A percentile compares a stretch with the other conserved stretches of the same genome.
phyloP scores from a whole-genome alignment of 2,113 vertebrate species.

The Enhydra lutris region DNA sequence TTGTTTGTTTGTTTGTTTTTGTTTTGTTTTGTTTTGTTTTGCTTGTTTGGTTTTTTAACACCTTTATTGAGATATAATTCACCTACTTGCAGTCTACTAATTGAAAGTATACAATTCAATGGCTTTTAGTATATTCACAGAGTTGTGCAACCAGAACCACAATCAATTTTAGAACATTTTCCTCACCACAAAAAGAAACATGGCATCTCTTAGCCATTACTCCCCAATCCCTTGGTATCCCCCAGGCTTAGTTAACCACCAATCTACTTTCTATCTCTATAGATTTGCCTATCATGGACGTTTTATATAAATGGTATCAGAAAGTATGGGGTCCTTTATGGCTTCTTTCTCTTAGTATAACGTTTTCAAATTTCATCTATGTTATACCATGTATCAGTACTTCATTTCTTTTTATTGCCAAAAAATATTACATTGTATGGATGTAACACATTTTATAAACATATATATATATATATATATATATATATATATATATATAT shows the following conservation, averaged over 20 bases:
- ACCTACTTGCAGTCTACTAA: neutral
- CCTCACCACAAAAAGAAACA: neutral
- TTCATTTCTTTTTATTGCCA: neutral
- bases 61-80: neutral
- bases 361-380: neutral
- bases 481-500: too few species aligned
- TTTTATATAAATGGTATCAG: neutral
- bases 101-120: neutral
- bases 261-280: neutral
- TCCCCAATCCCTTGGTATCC: neutral
- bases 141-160: neutral
- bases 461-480: too few species aligned
- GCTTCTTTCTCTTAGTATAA: neutral
- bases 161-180: neutral
- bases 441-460: neutral
- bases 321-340: neutral
- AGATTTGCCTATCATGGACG: neutral
- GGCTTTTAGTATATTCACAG: neutral
- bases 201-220: neutral
- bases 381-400: neutral
- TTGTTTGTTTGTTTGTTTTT: neutral
- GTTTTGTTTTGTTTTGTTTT: neutral
- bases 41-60: neutral
- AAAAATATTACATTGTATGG: neutral
- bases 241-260: neutral